A percentile compares a stretch with the other conserved stretches of the same genome.
These are phyloP conservation scores for Nomada goodeniana DNA, from an alignment of 2,888 invertebrate species.

Conservation along the genomic window DNA sequence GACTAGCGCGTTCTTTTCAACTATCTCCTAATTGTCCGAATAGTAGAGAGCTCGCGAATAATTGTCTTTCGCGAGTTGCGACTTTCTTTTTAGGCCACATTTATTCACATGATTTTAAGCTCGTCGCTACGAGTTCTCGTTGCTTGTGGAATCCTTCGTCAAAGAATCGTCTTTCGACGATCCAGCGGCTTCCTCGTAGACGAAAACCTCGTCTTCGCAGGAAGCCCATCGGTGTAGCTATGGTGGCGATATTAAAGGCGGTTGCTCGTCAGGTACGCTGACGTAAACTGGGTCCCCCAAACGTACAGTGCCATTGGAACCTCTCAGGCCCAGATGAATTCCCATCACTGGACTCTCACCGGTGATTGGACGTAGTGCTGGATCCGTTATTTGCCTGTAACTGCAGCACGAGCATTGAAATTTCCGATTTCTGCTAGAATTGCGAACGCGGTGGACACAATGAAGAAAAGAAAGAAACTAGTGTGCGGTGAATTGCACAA, in stretches of 20 bases:
- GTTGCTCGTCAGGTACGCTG: conserved; percentile 77
- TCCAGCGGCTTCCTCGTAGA: conserved; percentile 12
- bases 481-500: too few relatives aligned
- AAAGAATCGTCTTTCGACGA: neutral
- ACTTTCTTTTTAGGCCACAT: neutral
- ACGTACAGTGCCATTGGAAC: conserved; percentile 82
- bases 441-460: too few relatives aligned
- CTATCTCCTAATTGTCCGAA: neutral
- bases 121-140: conserved; percentile 16
- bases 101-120: neutral
- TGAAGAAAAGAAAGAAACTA: too few relatives aligned
- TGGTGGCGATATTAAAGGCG: conserved; percentile 71
- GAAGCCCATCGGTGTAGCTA: conserved; percentile 82
- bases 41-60: neutral
- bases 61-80: neutral
- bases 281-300: conserved; percentile 86
- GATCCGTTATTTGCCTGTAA: conserved; percentile 84
- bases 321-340: conserved; percentile 85
- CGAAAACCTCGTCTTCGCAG: conserved; percentile 73
- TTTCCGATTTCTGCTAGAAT: neutral
- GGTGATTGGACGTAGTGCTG: conserved; percentile 73
- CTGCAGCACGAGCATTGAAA: conserved; percentile 77
- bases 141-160: neutral
- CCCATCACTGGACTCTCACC: conserved; percentile 85
- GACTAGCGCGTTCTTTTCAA: neutral